Evolutionary conservation across 2,888 invertebrate species (phyloP).

Genomic region (Orchesella flavescens): DNA sequence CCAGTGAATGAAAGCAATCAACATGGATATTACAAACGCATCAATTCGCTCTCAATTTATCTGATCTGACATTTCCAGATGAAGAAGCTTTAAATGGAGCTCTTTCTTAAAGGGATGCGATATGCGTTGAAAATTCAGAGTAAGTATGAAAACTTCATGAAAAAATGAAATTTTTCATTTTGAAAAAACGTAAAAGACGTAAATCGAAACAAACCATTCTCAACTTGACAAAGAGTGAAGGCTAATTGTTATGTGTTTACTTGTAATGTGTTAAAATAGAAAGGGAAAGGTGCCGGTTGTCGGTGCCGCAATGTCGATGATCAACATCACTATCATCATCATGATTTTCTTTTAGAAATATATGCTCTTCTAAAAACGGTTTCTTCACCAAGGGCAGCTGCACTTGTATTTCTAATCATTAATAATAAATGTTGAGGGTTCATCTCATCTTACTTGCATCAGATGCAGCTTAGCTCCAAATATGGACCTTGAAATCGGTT

Average conservation of each 20-base stretch:
- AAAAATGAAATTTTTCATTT: constrained; percentile 1
- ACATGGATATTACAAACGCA: not conserved
- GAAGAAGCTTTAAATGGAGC: constrained; percentile 26
- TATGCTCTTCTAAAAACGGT: not conserved
- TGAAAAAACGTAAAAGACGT: not conserved
- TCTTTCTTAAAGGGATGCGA: not conserved
- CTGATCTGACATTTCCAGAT: constrained; percentile 36
- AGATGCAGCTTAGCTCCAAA: constrained; percentile 6
- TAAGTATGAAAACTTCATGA: too few relatives aligned
- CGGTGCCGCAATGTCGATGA: constrained; percentile 41
- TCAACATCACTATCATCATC: constrained; percentile 15
- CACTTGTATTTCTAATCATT: constrained; percentile 39
- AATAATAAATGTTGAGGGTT: constrained; percentile 1
- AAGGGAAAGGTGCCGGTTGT: constrained; percentile 46
- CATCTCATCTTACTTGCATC: too few relatives aligned
- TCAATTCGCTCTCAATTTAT: not conserved
- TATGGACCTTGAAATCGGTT: constrained; percentile 47
- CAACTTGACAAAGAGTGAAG: not conserved
- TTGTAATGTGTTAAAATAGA: constrained; percentile 34
- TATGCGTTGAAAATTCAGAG: too few relatives aligned
- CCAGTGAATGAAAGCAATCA: constrained; percentile 1
- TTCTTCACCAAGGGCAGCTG: constrained; percentile 27
- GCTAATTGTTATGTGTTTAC: constrained; percentile 12
- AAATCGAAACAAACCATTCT: too few relatives aligned
- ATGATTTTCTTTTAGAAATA: not conserved